These are phyloP conservation scores for Drosophila stalkeri DNA, from an alignment of 2,888 invertebrate genomes.

Conservation along the genomic window DNA sequence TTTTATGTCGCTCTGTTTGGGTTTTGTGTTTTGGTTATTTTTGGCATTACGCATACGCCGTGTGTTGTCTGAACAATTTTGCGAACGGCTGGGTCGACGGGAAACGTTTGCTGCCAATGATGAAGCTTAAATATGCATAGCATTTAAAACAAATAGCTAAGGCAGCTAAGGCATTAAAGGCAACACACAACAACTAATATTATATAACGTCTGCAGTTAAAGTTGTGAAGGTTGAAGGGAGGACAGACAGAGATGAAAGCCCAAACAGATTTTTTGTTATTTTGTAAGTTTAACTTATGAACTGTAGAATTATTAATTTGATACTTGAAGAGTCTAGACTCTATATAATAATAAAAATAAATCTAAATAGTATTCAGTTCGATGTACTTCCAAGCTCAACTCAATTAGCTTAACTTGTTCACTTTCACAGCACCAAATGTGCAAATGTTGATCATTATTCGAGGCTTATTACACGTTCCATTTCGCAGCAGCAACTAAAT, in stretches of 20 bases:
- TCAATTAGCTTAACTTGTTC: background rate
- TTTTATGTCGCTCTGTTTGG: slow-evolving; percentile 53
- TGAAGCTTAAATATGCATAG: slow-evolving; percentile 55
- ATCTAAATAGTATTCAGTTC: background rate
- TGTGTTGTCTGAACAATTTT: slow-evolving; percentile 53
- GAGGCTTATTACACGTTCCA: slow-evolving; percentile 53
- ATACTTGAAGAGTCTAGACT: background rate
- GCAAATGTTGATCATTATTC: slow-evolving; percentile 25
- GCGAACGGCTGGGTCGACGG: slow-evolving; percentile 17
- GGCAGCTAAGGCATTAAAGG: background rate
- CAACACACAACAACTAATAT: background rate
- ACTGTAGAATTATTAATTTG: background rate
- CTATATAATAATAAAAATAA: background rate
- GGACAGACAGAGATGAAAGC: background rate
- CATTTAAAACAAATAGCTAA: slow-evolving; percentile 44
- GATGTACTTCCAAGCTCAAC: background rate
- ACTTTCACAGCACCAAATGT: background rate
- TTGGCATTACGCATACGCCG: slow-evolving; percentile 71
- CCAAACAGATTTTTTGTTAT: background rate
- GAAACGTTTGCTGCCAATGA: slow-evolving; percentile 36
- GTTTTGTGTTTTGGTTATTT: slow-evolving; percentile 68
- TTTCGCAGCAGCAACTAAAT: slow-evolving; percentile 49
- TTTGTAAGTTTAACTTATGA: background rate
- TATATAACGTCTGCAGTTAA: background rate
- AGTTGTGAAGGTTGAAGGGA: background rate